Conservation (phyloP, 2,113 vertebrate species). For the Centropus bengalensis region DNA sequence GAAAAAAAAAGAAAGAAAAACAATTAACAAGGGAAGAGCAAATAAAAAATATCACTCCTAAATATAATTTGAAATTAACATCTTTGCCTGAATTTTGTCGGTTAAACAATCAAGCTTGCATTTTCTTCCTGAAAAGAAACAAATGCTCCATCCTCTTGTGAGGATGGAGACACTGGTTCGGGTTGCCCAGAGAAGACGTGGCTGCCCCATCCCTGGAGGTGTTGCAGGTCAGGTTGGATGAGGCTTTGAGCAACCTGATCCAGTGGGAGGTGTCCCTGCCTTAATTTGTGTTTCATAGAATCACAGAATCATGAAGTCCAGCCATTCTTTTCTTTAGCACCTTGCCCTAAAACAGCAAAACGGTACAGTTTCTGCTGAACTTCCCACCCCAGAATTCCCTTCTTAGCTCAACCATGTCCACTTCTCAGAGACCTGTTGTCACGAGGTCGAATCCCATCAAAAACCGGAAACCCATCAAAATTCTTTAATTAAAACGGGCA, state of each 20-base stretch:
- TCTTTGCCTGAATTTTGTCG: not conserved
- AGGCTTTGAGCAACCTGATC: no score
- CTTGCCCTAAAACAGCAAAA: not conserved
- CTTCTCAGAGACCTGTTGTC: slow-evolving; percentile 18
- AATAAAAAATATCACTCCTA: not conserved
- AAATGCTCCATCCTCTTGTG: no score
- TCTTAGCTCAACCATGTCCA: not conserved
- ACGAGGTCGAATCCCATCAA: no score
- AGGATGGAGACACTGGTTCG: no score
- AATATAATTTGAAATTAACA: not conserved
- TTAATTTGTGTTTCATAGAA: not conserved
- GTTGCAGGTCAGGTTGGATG: no score
- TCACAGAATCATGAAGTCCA: no score
- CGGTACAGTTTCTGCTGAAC: slow-evolving; percentile 17
- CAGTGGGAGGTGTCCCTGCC: no score
- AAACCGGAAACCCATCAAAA: slow-evolving; percentile 47
- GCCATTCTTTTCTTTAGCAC: not conserved
- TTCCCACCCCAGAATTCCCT: not conserved
- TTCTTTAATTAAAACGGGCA: slow-evolving; percentile 73
- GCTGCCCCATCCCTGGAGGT: no score
- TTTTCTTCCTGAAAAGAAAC: not conserved
- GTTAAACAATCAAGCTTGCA: not conserved
- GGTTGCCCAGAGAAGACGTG: no score
- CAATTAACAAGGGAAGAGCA: not conserved
- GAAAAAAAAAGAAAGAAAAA: not conserved